Conservation (phyloP, 2,113 vertebrate genomes). For the Scortum barcoo region DNA sequence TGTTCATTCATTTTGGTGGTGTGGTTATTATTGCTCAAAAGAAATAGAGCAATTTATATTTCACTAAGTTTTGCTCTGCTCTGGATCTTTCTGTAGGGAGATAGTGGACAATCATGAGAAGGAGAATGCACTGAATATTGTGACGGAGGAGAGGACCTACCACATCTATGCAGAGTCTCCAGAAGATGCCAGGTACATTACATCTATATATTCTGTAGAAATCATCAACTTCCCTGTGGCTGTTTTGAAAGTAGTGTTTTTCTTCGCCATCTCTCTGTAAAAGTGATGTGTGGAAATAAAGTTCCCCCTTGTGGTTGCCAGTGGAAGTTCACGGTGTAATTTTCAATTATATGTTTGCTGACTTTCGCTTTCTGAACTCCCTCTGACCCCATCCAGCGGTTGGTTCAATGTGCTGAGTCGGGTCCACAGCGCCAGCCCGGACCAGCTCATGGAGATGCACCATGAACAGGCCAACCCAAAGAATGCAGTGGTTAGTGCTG, state of each 20-base stretch:
- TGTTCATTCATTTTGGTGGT: background rate
- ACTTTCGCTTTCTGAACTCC: slow-evolving; percentile 61
- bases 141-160: slow-evolving; percentile 92
- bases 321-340: slow-evolving; percentile 49
- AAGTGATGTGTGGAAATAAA: slow-evolving; percentile 49
- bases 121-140: slow-evolving; percentile 93
- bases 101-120: slow-evolving; percentile 96
- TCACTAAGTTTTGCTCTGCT: background rate
- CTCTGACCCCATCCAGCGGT: slow-evolving; percentile 82
- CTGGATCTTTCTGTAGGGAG: slow-evolving; percentile 83
- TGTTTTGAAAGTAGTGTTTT: slow-evolving; percentile 20
- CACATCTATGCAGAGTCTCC: slow-evolving; percentile 94
- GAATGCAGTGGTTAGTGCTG: slow-evolving; percentile 92
- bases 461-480: slow-evolving; percentile 96
- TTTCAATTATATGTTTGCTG: slow-evolving; percentile 54
- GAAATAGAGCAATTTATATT: background rate
- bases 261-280: background rate
- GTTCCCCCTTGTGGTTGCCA: slow-evolving; percentile 69
- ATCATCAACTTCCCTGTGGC: slow-evolving; percentile 67
- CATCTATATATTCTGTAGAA: background rate
- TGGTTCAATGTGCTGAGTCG: slow-evolving; percentile 95
- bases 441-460: slow-evolving; percentile 94
- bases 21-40: background rate
- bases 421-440: slow-evolving; percentile 89
- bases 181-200: slow-evolving; percentile 92